These are phyloP conservation scores for Heliconius aoede DNA, from an alignment of 2,888 invertebrate genomes.

Conservation along the genomic window DNA sequence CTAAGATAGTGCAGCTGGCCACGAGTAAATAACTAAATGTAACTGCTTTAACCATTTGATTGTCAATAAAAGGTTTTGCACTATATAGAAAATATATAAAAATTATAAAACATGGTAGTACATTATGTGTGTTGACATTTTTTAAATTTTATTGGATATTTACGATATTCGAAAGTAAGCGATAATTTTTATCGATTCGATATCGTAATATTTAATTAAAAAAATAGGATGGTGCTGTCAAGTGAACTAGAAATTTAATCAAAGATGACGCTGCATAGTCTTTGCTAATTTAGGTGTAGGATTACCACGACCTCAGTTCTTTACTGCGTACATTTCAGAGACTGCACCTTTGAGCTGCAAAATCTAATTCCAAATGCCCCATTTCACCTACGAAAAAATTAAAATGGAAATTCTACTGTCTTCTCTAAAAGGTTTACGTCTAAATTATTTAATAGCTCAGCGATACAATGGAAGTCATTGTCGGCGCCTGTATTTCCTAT, in stretches of 20 bases:
- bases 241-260: neutral
- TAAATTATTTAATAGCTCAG: no score
- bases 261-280: no score
- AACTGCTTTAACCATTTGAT: neutral
- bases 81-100: neutral
- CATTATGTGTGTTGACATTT: neutral
- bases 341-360: no score
- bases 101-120: neutral
- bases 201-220: neutral
- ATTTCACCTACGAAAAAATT: no score
- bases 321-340: no score
- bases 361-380: no score
- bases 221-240: neutral
- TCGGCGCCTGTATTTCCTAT: no score
- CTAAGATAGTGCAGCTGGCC: slow-evolving; percentile 17
- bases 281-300: no score
- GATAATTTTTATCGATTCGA: neutral
- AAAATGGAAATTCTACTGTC: no score
- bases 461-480: no score
- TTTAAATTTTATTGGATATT: neutral
- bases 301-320: no score
- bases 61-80: neutral
- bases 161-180: neutral
- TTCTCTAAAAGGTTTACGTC: no score
- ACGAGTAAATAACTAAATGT: neutral